Conservation (phyloP, 2,888 invertebrate species). For the Monopis laevigella region DNA sequence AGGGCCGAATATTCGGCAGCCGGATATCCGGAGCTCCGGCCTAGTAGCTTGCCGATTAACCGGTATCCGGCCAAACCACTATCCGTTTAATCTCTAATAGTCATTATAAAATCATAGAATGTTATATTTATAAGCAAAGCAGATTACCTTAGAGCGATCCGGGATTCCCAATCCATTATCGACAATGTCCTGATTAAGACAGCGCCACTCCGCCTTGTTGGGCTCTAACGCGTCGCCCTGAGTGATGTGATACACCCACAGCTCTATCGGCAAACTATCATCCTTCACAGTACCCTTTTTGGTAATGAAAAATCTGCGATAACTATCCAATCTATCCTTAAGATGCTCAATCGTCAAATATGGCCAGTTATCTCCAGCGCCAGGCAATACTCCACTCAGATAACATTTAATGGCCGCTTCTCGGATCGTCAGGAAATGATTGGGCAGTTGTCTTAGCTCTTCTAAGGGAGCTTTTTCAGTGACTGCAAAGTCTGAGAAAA, state of each 20-base stretch:
- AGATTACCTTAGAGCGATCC: constrained; percentile 26
- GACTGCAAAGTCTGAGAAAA: constrained; percentile 73
- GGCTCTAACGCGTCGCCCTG: constrained; percentile 75
- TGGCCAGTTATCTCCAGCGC: constrained; percentile 73
- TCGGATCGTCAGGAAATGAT: constrained; percentile 55
- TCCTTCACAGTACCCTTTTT: constrained; percentile 57
- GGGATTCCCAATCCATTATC: constrained; percentile 71
- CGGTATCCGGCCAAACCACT: too few species aligned
- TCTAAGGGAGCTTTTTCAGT: constrained; percentile 50
- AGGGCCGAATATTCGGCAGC: too few species aligned
- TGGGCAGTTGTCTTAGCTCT: constrained; percentile 58
- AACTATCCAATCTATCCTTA: constrained; percentile 56
- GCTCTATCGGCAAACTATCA: constrained; percentile 67
- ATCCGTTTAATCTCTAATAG: too few species aligned
- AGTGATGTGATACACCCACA: constrained; percentile 71
- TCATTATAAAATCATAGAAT: too few species aligned
- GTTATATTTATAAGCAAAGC: too few species aligned
- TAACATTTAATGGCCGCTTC: constrained; percentile 73
- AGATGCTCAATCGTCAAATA: constrained; percentile 69
- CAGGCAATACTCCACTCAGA: constrained; percentile 74
- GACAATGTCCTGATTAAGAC: constrained; percentile 72
- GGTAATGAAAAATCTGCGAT: constrained; percentile 60
- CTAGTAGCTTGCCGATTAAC: too few species aligned
- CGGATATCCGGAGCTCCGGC: too few species aligned
- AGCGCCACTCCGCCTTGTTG: constrained; percentile 68